Evolutionary conservation across 2,888 invertebrate species (phyloP).

Genomic region (Nipponacmea schrenckii): DNA sequence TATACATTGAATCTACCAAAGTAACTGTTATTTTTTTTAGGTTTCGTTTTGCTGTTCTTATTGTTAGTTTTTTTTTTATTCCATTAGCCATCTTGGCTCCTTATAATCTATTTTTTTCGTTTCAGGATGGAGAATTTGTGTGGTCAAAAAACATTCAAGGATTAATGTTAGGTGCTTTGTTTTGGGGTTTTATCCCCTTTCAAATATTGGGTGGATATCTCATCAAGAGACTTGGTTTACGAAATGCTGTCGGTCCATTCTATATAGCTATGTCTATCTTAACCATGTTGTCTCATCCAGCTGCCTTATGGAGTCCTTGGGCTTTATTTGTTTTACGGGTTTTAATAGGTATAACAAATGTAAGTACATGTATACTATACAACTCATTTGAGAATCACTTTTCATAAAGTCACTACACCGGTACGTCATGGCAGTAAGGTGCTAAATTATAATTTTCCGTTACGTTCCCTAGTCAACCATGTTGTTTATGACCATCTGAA

Average conservation of each 20-base stretch:
- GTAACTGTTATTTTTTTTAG: no score
- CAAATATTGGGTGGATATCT: constrained; percentile 61
- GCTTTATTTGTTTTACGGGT: constrained; percentile 45
- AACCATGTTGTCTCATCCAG: constrained; percentile 47
- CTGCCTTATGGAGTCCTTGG: constrained; percentile 37
- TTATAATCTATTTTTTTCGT: no score
- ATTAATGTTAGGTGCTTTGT: constrained; percentile 71
- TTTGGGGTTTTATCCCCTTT: constrained; percentile 70
- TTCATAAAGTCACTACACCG: no score
- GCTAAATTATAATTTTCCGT: no score
- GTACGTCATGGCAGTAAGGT: no score
- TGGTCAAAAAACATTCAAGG: constrained; percentile 73
- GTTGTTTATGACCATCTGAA: no score
- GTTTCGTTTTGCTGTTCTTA: no score
- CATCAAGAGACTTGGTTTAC: constrained; percentile 45
- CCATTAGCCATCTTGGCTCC: no score
- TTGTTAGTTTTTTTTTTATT: no score
- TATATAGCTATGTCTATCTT: constrained; percentile 45
- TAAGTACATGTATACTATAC: constrained; percentile 35
- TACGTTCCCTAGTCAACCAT: no score
- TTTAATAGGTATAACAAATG: constrained; percentile 47
- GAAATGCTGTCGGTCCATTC: constrained; percentile 52
- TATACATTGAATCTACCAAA: no score
- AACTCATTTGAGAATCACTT: no score
- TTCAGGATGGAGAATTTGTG: constrained; percentile 67